Conservation (phyloP, 2,113 vertebrate species). For the Epinephelus moara region DNA sequence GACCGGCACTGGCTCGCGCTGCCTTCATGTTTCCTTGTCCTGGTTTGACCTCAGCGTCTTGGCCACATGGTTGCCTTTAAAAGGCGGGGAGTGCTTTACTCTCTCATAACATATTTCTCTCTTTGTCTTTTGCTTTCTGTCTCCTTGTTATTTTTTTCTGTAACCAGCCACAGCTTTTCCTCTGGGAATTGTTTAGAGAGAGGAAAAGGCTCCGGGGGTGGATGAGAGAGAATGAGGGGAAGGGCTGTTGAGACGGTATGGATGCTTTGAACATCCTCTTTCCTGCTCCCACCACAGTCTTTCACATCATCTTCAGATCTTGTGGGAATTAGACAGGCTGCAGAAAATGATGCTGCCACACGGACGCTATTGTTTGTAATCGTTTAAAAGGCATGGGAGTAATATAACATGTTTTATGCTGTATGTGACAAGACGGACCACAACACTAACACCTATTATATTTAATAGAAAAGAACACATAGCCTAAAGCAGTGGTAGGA, state of each 20-base stretch:
- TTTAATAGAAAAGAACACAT: neutral
- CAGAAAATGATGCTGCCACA: neutral
- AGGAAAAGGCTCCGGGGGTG: conserved; percentile 12
- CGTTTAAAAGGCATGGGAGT: neutral
- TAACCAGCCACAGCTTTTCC: conserved; percentile 20
- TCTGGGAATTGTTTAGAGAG: conserved; percentile 21
- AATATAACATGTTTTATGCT: conserved; percentile 6
- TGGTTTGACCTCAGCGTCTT: conserved; percentile 72
- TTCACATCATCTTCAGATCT: conserved; percentile 1
- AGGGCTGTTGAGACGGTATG: conserved; percentile 3
- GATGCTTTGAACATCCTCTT: conserved; percentile 20
- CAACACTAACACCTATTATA: neutral
- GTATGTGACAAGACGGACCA: neutral
- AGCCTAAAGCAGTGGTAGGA: neutral
- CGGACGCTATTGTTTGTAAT: neutral
- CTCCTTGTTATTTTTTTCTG: conserved; percentile 13
- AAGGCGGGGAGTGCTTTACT: conserved; percentile 31
- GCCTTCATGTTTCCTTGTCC: conserved; percentile 71
- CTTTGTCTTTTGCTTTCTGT: conserved; percentile 39
- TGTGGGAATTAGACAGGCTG: conserved; percentile 14
- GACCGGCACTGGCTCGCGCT: conserved; percentile 44
- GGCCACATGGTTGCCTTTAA: conserved; percentile 69
- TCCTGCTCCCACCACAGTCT: neutral
- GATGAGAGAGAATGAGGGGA: conserved; percentile 37
- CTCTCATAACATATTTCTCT: conserved; percentile 33